These are phyloP conservation scores for Illadopsis cleaveri DNA, from an alignment of 2,113 vertebrate genomes.

Conservation along the genomic window DNA sequence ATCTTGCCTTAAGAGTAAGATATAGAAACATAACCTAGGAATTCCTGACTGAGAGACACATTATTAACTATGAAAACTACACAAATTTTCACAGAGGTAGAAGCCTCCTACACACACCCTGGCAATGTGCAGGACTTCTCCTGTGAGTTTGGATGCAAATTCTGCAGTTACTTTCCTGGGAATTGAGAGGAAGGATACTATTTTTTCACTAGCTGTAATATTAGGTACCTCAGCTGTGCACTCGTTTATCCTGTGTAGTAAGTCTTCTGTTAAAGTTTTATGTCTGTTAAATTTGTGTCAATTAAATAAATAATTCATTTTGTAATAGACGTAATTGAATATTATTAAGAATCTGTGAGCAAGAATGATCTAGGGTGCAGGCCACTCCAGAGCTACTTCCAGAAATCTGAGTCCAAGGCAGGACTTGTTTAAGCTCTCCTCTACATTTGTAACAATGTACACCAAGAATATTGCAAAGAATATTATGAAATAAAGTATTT, in stretches of 20 bases:
- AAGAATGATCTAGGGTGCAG: neutral
- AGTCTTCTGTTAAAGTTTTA: neutral
- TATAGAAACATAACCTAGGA: neutral
- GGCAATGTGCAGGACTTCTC: neutral
- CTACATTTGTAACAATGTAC: neutral
- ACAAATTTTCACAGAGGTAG: neutral
- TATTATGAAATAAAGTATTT: neutral
- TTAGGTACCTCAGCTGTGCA: neutral
- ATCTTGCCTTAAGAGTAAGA: fast-evolving
- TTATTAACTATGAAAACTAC: neutral
- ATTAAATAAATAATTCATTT: neutral
- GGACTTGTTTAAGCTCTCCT: neutral
- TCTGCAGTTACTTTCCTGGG: neutral
- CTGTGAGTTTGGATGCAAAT: fast-evolving
- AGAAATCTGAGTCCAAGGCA: neutral
- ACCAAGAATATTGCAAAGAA: neutral
- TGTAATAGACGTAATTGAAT: neutral
- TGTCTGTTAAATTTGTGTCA: neutral
- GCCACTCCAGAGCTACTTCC: neutral
- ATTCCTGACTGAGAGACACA: neutral
- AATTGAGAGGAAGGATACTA: neutral
- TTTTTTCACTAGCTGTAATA: neutral
- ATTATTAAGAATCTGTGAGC: neutral
- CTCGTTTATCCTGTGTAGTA: neutral
- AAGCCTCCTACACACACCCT: neutral